These are phyloP conservation scores for Rafetus swinhoei DNA, from an alignment of 2,113 vertebrate genomes.

Conservation along the genomic window DNA sequence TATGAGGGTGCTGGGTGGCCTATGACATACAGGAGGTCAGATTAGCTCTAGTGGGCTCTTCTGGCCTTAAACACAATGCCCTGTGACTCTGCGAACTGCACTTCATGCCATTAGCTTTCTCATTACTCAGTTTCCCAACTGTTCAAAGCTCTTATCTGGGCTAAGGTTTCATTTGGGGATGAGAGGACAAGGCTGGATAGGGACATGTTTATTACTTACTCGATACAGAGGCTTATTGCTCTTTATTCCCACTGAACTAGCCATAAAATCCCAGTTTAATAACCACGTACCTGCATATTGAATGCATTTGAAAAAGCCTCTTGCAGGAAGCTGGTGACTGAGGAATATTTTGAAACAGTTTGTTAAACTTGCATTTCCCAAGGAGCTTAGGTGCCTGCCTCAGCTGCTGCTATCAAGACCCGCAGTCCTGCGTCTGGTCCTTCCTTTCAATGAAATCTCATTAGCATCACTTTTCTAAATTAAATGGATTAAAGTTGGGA, in stretches of 20 bases:
- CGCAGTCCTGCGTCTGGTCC: not conserved
- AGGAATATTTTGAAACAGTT: constrained; percentile 2
- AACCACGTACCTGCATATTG: constrained; percentile 15
- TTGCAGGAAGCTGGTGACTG: not conserved
- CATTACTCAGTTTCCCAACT: not conserved
- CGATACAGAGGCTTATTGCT: not conserved
- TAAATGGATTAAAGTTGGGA: constrained; percentile 62
- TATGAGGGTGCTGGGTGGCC: not conserved
- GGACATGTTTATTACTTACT: constrained; percentile 23
- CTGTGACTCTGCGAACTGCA: not conserved
- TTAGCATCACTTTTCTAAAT: constrained; percentile 55
- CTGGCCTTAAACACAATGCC: not conserved
- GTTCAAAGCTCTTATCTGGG: not conserved
- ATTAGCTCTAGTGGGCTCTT: not conserved
- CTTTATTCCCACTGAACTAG: constrained; percentile 24
- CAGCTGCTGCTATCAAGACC: not conserved
- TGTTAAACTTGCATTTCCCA: constrained; percentile 37
- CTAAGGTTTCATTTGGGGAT: not conserved
- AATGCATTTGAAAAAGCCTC: constrained; percentile 2
- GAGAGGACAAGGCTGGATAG: not conserved
- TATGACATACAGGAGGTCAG: not conserved
- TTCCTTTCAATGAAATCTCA: constrained; percentile 47
- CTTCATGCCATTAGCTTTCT: not conserved
- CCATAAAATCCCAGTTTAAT: constrained; percentile 34
- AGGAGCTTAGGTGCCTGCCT: constrained; percentile 24